Base-by-base conservation (phyloP, 2,113 vertebrate species). In the Notechis scutatus region DNA sequence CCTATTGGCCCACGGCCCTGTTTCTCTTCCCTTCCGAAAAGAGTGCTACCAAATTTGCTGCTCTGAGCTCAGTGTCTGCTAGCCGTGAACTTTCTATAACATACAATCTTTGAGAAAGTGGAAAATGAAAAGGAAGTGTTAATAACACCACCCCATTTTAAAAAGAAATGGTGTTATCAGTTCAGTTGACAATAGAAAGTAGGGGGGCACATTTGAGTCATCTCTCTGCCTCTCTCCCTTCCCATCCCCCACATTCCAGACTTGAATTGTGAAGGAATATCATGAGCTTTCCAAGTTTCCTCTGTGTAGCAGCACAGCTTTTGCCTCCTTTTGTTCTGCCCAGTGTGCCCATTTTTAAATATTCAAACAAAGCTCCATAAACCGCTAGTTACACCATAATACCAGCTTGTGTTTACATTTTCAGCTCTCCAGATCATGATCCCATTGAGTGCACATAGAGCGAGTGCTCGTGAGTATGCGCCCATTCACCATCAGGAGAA, bases 331-430 rank as follows among this genome's bases (percentile, higher is more conserved):
- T 96, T 97, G 97, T 97, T 97, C 97, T 97, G 97, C 97, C 97
- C 97, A 98, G 97, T 97, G 97, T 98, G 97, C 97, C 97, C 97
- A 97, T 98, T 98, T 98, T 96, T 97, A 98, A 97, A 97, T 97
- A 97, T 97, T 98, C 97, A 97, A 98, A 98, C 98, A 98, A 98
- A 98, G 97, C 97, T 96, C 97, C 97, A 96, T 97, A 97, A 97
- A 97, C 96, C 97, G 97, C 98, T 98, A 97, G 97, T 96, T 97
- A 97, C 98, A 97, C 98, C 97, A 98, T 96, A 97, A 98, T 98
- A 97, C 97, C 98, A 98, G 98, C 97, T 98, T 98, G 98, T 98
- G 98, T 98, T 98, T 98, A 98, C 97, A 94, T 98, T 97, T 97
- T 97, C 97, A 98, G 97, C 97, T 98, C 98, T 98, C 97, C 97